These are phyloP conservation scores for Ectropis grisescens DNA, from an alignment of 1,140 invertebrate genomes.

Conservation along the genomic window DNA sequence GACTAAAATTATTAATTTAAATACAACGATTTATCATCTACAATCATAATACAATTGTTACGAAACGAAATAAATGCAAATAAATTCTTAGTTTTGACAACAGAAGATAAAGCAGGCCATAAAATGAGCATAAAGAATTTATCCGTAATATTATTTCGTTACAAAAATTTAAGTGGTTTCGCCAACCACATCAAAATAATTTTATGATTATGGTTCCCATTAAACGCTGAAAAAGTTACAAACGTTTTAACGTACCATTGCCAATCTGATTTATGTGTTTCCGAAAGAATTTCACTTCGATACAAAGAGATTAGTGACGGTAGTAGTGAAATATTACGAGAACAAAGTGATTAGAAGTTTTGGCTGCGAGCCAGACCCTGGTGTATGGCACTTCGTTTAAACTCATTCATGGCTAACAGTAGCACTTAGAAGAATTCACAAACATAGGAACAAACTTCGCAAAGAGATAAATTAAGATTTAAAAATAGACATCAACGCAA, in stretches of 20 bases:
- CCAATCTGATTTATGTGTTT: conserved; percentile 30
- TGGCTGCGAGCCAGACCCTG: conserved; percentile 24
- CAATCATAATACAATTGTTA: background rate
- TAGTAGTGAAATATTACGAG: conserved; percentile 23
- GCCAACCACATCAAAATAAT: conserved; percentile 25
- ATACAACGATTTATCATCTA: no score
- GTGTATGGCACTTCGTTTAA: conserved; percentile 22
- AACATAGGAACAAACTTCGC: no score
- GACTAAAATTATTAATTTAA: no score
- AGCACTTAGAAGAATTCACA: no score
- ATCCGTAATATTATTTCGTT: conserved; percentile 15
- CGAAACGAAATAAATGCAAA: conserved; percentile 3
- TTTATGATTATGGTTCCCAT: conserved; percentile 15
- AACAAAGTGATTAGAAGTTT: conserved; percentile 34
- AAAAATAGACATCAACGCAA: no score
- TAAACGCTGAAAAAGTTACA: conserved; percentile 9
- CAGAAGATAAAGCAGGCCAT: conserved; percentile 10
- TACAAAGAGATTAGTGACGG: conserved; percentile 25
- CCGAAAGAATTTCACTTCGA: conserved; percentile 22
- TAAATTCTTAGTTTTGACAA: conserved; percentile 8
- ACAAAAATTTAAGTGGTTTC: conserved; percentile 8
- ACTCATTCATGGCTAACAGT: conserved; percentile 30
- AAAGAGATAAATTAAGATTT: no score
- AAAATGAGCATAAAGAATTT: conserved; percentile 10
- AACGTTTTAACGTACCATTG: conserved; percentile 20